Percentiles rank a stretch among this genome's conserved stretches.
These are phyloP conservation scores for Apis laboriosa DNA, from an alignment of 1,140 invertebrate species.

Conservation along the genomic window DNA sequence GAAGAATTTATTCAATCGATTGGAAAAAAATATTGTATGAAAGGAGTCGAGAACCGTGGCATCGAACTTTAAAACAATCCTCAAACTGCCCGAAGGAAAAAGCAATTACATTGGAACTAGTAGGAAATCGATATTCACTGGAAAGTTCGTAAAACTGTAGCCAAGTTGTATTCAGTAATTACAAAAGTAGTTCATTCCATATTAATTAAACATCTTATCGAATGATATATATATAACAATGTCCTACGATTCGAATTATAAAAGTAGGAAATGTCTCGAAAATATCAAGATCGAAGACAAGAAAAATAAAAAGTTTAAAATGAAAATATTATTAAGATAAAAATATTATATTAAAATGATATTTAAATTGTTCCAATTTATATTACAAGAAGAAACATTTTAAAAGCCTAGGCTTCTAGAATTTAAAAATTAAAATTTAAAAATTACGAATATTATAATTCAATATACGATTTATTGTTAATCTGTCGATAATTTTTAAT, in stretches of 20 bases:
- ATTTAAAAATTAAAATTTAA: too few species aligned
- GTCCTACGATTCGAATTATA: not conserved
- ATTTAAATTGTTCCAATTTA: not conserved
- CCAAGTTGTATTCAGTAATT: conserved; percentile 23
- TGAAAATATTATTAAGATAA: not conserved
- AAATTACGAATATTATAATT: too few species aligned
- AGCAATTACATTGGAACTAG: conserved; percentile 31
- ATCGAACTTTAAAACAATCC: conserved; percentile 24
- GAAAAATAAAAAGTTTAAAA: not conserved
- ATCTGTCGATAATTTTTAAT: too few species aligned
- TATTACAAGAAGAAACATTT: not conserved
- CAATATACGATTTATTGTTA: too few species aligned
- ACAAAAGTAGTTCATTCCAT: conserved; percentile 21
- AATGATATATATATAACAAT: not conserved
- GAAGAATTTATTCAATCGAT: not conserved
- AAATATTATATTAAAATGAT: not conserved
- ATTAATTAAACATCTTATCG: conserved; percentile 27
- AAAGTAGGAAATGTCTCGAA: not conserved
- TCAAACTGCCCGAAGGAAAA: conserved; percentile 31
- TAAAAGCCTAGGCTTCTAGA: too few species aligned
- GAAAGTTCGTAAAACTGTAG: conserved; percentile 3
- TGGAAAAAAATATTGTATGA: not conserved
- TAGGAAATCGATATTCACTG: conserved; percentile 23
- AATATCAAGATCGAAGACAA: too few species aligned
- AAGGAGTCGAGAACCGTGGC: not conserved